Base-by-base conservation (phyloP, 2,797 vertebrate genomes). In the Squalus acanthias region DNA sequence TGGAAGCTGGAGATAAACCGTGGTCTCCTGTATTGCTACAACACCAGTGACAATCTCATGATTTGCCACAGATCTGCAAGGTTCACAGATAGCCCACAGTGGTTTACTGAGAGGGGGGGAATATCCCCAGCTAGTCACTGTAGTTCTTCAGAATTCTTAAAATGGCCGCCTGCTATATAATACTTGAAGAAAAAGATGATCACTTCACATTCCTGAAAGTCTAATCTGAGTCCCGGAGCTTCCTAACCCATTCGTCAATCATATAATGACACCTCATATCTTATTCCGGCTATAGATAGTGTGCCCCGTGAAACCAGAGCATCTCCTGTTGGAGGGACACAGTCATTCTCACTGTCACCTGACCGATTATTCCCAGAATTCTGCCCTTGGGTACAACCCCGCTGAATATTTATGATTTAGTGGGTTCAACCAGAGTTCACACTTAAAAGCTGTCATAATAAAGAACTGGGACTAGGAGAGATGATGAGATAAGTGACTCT, bases 391-490 rank as follows among this genome's bases (percentile, higher is more conserved):
- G 76, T 74, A 29, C 72, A 17, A 13, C 29, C 50, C 7, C 15
- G 15, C 13, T 57, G 94, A 57, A 76, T 76, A 95, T 20, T 95
- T 53, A 76, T 76, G 67, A 2, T n/a, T 60, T 76, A 95, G 29
- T 76, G 26, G 70, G 94, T 95, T 95, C 70, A 76, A 57, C 50
- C 50, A 60, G n/a, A 74, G 94, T 95, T 76, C 94, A 95, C 94
- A 29, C 69, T 50, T 1, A 53, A 72, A 15, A 13, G 46, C 24
- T 53, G 93, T 29, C 24, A 15, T 13, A 95, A 8, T 95, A 29
- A 53, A 72, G 50, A 76, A 9, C 33, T 76, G 26, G 26, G 50
- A 60, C 33, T 57, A 7, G 50, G 46, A 57, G 70, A 33, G 13
- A n/a, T 33, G 94, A 95, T 33, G 70, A 74, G 50, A 95, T 57